These are phyloP conservation scores for Willowsia nigromaculata DNA, from an alignment of 2,888 invertebrate species.

Conservation along the genomic window DNA sequence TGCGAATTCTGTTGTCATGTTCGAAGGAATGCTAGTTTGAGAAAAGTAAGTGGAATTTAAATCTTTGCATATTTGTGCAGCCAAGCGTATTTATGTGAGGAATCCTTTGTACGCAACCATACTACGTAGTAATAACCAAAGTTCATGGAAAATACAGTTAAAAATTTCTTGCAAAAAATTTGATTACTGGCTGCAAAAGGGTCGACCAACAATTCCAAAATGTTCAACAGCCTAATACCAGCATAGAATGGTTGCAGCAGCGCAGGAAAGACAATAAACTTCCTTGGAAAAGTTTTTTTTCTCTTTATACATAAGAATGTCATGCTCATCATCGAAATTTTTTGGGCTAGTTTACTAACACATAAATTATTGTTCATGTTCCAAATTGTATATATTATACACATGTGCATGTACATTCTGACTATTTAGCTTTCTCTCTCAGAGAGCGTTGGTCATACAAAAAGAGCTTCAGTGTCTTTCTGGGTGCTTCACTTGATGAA, in stretches of 20 bases:
- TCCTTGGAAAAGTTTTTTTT: neutral
- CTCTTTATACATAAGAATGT: neutral
- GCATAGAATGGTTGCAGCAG: neutral
- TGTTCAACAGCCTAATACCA: neutral
- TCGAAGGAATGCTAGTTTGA: conserved; percentile 91
- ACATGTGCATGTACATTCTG: neutral
- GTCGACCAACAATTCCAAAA: neutral
- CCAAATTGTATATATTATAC: conserved; percentile 41
- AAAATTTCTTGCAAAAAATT: neutral
- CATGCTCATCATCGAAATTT: neutral
- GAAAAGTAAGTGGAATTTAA: conserved; percentile 82
- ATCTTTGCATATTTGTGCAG: neutral
- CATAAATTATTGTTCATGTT: conserved; percentile 57
- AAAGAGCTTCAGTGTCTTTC: neutral
- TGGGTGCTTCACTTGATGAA: neutral
- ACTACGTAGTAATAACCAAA: neutral
- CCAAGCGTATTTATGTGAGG: neutral
- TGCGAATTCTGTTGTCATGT: conserved; percentile 97
- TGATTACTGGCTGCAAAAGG: neutral
- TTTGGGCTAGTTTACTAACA: conserved; percentile 21
- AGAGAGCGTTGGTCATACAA: neutral
- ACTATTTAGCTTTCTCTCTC: neutral
- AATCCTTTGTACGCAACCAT: neutral
- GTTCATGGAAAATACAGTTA: neutral
- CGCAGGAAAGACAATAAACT: neutral